Evolutionary conservation across 2,113 vertebrate genomes (phyloP).

Genomic region (Amia ocellicauda): DNA sequence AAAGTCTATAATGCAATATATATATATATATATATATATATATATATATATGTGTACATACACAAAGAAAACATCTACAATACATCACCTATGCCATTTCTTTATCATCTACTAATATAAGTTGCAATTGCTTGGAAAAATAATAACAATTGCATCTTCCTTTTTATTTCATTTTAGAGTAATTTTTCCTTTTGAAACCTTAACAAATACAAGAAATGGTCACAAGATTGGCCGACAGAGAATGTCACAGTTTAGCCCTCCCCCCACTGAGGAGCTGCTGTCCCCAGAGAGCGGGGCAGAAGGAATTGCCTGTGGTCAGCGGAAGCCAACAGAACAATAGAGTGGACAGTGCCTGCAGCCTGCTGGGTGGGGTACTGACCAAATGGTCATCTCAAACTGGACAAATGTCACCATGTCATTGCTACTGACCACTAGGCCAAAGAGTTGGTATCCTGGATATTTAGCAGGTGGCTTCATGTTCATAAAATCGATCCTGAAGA

Average conservation of each 20-base stretch:
- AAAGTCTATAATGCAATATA: too few relatives aligned
- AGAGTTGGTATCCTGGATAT: conserved; percentile 59
- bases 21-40: too few relatives aligned
- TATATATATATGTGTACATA: too few relatives aligned
- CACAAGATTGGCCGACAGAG: conserved; percentile 55
- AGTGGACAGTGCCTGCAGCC: conserved; percentile 57
- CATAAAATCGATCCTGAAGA: conserved; percentile 24
- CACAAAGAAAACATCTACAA: too few relatives aligned
- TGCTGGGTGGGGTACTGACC: conserved; percentile 55
- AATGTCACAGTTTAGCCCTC: conserved; percentile 49
- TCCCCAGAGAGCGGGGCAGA: conserved; percentile 59
- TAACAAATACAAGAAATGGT: too few relatives aligned
- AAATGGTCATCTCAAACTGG: conserved; percentile 55
- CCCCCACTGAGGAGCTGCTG: conserved; percentile 61
- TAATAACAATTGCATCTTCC: too few relatives aligned
- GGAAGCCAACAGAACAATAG: conserved; percentile 70
- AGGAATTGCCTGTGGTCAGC: conserved; percentile 73
- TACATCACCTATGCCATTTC: too few relatives aligned
- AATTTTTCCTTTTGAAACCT: too few relatives aligned
- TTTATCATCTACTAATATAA: too few relatives aligned
- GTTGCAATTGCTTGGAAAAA: too few relatives aligned
- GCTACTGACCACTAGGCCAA: conserved; percentile 49
- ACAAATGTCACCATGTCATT: conserved; percentile 42
- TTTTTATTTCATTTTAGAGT: too few relatives aligned
- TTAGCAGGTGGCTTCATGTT: conserved; percentile 69